Evolutionary conservation across 2,797 vertebrate genomes (phyloP), one percentile per base, ranked within the genome.

Genomic region (Siniperca undulata): DNA sequence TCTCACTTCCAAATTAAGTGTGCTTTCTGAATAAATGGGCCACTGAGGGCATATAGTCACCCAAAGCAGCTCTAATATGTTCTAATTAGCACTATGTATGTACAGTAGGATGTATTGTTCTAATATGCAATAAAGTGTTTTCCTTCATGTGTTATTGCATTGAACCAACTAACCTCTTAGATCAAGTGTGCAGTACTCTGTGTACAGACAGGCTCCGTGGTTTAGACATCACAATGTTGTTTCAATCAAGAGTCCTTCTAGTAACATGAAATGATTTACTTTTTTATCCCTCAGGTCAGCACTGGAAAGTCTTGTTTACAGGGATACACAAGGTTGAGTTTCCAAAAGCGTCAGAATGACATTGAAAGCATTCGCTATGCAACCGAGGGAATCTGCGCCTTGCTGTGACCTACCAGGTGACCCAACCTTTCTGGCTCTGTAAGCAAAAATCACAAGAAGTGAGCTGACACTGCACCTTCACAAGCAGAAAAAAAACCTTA

Each of bases 401-500:
- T 64, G 74, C 80, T 66, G 42, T 89, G 92, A 95, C 90, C 93
- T 84, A 77, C 53, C 77, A 71, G 75, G 81, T 92, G 93, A 94
- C 94, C 91, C 83, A 56, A 67, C 70, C 86, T 85, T 93, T 94
- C 88, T 91, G 81, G 72, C 77, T 76, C 81, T 83, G 92, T 94
- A 93, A 94, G 94, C 93, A 93, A 86, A 93, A 92, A 87, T 77
- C 68, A 85, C 52, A 73, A 76, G 74, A 91, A 87, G 92, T 86
- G 78, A 91, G 92, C 95, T 95, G 92, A 95, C 94, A 89, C 87
- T 73, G 92, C 93, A 93, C 90, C 90, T 91, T 92, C 72, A 89
- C 91, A 90, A 90, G 78, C 80, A 69, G 74, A 77, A 81, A 80
- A 81, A 84, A 84, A 40, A 0, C 22, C 81, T 79, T 81, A 82